Evolutionary conservation across 2,888 invertebrate species (phyloP).

Genomic region (Aradus depressus): DNA sequence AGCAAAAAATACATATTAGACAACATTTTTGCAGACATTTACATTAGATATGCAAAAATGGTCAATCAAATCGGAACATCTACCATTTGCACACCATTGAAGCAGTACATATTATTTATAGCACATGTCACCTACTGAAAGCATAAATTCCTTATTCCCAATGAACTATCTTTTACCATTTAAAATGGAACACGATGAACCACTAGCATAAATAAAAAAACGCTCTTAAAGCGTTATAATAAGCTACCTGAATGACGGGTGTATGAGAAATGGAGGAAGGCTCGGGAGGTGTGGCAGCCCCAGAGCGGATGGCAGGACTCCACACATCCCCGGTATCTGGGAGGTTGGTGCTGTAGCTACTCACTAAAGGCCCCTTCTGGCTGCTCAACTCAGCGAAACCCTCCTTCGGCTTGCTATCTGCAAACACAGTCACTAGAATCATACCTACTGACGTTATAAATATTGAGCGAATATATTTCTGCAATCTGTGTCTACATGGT

Average conservation of each 20-base stretch:
- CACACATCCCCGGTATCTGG: constrained; percentile 29
- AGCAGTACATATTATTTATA: constrained; percentile 2
- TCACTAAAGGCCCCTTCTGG: constrained; percentile 18
- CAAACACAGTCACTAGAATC: too few species aligned
- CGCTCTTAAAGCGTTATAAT: neutral
- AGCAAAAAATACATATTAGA: too few species aligned
- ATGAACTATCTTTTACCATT: neutral
- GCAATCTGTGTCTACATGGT: too few species aligned
- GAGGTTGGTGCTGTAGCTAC: constrained; percentile 23
- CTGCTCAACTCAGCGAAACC: constrained; percentile 7
- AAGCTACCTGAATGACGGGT: constrained; percentile 37
- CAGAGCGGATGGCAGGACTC: constrained; percentile 32
- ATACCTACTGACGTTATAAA: too few species aligned
- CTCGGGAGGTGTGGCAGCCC: constrained; percentile 37
- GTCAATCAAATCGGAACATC: too few species aligned
- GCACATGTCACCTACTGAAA: neutral
- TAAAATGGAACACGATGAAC: neutral
- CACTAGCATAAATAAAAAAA: too few species aligned
- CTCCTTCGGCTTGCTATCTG: too few species aligned
- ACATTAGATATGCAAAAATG: too few species aligned
- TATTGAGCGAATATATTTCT: too few species aligned
- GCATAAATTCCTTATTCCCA: neutral
- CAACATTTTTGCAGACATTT: too few species aligned
- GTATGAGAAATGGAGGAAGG: constrained; percentile 42
- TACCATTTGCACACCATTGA: too few species aligned